Conservation (phyloP, 2,888 invertebrate genomes). For the Rhamnusium bicolor region DNA sequence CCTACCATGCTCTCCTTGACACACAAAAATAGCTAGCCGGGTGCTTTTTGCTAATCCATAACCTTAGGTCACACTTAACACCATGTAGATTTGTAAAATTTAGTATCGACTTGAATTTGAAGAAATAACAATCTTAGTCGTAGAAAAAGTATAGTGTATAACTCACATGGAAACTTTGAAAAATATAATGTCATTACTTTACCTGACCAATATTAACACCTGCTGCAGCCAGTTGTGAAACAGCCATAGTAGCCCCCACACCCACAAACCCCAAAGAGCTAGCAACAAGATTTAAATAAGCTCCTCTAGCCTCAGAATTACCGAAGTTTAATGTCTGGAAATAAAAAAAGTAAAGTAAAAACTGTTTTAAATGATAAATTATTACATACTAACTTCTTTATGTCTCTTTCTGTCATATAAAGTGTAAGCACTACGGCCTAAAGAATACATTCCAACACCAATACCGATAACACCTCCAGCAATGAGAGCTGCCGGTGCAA, state of each 20-base stretch:
- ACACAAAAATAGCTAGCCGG: too few relatives aligned
- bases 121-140: too few relatives aligned
- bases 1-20: too few relatives aligned
- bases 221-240: slow-evolving; percentile 71
- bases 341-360: neutral
- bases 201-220: slow-evolving; percentile 55
- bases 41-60: too few relatives aligned
- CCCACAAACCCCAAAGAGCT: slow-evolving; percentile 73
- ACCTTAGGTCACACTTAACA: too few relatives aligned
- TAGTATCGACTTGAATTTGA: too few relatives aligned
- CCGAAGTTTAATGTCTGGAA: slow-evolving; percentile 61
- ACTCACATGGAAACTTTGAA: too few relatives aligned
- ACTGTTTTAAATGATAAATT: neutral
- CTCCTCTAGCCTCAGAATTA: slow-evolving; percentile 74
- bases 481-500: slow-evolving; percentile 12
- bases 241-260: slow-evolving; percentile 71
- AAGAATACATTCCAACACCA: slow-evolving; percentile 18
- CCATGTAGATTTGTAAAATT: too few relatives aligned
- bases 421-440: slow-evolving; percentile 16
- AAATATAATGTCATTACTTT: slow-evolving; percentile 7
- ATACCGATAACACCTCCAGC: slow-evolving; percentile 5
- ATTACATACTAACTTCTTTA: slow-evolving; percentile 6
- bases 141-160: too few relatives aligned
- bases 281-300: slow-evolving; percentile 75
- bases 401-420: slow-evolving; percentile 25